phyloP scores from a whole-genome alignment of 2,113 vertebrate genomes.

The Pica pica region DNA sequence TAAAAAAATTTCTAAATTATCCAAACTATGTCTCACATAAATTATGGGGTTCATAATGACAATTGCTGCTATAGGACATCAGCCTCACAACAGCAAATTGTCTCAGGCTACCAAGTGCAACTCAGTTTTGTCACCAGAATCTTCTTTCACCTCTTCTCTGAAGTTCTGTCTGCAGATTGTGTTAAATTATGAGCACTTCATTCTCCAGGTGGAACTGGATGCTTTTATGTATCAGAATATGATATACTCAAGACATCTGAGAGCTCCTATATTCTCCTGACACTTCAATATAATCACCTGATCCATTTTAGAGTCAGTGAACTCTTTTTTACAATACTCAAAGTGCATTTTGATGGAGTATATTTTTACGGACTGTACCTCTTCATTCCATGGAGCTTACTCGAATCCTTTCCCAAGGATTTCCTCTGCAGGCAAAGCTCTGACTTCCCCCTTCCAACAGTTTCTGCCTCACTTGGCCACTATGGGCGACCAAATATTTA shows the following conservation, averaged over 20 bases:
- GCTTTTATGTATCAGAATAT: background rate
- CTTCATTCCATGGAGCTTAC: background rate
- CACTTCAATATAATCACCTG: background rate
- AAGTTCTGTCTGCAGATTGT: background rate
- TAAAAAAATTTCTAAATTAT: background rate
- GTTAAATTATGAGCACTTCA: background rate
- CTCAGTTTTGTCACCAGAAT: background rate
- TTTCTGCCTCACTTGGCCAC: background rate
- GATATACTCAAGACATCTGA: background rate
- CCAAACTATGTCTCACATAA: background rate
- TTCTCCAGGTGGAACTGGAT: background rate
- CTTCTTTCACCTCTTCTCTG: background rate
- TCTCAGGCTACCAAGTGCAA: background rate
- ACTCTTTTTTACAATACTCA: background rate
- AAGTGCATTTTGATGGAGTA: background rate
- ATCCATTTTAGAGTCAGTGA: background rate
- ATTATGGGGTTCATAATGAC: background rate
- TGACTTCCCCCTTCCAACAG: background rate
- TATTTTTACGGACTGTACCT: background rate
- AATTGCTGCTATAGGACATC: background rate
- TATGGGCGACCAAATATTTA: background rate
- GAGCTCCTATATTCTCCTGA: background rate
- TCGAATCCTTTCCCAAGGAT: background rate
- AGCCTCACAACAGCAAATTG: background rate
- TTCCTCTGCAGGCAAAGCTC: constrained; percentile 1